Percentiles rank a stretch among this genome's conserved stretches.
Evolutionary conservation across 2,113 vertebrate species (phyloP).

Genomic region (Cinclus mexicanus): DNA sequence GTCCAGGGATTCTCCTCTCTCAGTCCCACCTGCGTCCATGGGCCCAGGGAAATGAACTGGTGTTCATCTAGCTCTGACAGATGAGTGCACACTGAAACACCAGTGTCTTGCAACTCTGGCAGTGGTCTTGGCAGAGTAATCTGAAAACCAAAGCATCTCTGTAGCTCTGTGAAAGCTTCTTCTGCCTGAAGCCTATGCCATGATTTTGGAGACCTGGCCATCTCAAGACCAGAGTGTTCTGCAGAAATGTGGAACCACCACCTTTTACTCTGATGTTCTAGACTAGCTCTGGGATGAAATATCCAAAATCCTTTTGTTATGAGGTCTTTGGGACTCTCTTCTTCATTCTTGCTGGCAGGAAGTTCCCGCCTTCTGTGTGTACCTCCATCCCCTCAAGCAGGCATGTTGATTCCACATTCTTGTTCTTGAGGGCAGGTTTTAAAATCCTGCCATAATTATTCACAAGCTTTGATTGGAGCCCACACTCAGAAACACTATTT

Average conservation of each 20-base stretch:
- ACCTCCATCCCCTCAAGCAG: background rate
- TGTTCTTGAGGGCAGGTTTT: background rate
- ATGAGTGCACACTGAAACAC: background rate
- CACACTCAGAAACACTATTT: background rate
- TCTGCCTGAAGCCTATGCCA: background rate
- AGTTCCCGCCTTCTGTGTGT: background rate
- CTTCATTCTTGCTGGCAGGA: background rate
- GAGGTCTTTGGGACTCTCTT: background rate
- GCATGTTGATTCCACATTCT: background rate
- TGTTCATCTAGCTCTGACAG: background rate
- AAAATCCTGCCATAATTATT: background rate
- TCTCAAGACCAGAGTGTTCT: background rate
- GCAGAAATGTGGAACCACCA: background rate
- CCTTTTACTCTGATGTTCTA: background rate
- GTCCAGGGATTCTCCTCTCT: background rate
- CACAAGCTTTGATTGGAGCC: background rate
- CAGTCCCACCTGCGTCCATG: background rate
- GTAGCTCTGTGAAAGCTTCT: background rate
- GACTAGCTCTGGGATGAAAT: background rate
- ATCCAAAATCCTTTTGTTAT: background rate
- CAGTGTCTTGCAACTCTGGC: background rate
- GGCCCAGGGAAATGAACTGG: background rate
- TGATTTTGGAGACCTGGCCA: background rate
- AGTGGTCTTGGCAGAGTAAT: background rate
- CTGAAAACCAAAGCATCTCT: background rate